Percentiles rank a stretch among this genome's conserved stretches.
Conservation (phyloP, 2,888 invertebrate species). For the Lordiphosa andalusiaca region DNA sequence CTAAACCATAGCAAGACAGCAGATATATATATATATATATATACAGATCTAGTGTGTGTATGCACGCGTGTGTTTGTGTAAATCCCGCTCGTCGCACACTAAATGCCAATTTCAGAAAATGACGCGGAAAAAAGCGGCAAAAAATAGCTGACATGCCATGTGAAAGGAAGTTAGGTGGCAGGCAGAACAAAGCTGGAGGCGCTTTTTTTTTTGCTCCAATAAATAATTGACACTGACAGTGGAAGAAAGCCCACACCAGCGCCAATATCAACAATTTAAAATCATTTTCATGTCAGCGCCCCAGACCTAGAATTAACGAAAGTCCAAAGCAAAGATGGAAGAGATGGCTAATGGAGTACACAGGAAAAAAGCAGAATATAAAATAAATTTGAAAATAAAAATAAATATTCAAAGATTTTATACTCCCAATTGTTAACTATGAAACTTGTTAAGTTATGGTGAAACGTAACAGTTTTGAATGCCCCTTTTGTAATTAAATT, state of each 20-base stretch:
- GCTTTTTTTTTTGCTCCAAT: conserved; percentile 25
- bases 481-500: too few relatives aligned
- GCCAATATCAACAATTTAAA: conserved; percentile 68
- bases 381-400: background rate
- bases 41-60: too few relatives aligned
- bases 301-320: conserved; percentile 26
- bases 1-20: conserved; percentile 65
- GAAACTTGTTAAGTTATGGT: too few relatives aligned
- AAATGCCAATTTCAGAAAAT: conserved; percentile 74
- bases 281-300: conserved; percentile 66
- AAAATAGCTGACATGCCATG: conserved; percentile 61
- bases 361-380: conserved; percentile 6
- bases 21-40: conserved; percentile 6
- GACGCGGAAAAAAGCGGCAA: conserved; percentile 63
- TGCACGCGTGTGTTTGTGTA: conserved; percentile 49
- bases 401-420: too few relatives aligned
- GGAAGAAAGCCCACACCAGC: conserved; percentile 32
- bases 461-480: too few relatives aligned
- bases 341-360: background rate
- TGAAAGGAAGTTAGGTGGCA: conserved; percentile 13
- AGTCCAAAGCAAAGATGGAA: background rate
- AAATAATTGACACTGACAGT: conserved; percentile 70
- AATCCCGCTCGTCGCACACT: conserved; percentile 72
- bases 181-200: conserved; percentile 44
- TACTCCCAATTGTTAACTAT: too few relatives aligned